A percentile compares a stretch with the other conserved stretches of the same genome.
phyloP scores from a whole-genome alignment of 2,888 invertebrate genomes.

The Diarsia rubi region DNA sequence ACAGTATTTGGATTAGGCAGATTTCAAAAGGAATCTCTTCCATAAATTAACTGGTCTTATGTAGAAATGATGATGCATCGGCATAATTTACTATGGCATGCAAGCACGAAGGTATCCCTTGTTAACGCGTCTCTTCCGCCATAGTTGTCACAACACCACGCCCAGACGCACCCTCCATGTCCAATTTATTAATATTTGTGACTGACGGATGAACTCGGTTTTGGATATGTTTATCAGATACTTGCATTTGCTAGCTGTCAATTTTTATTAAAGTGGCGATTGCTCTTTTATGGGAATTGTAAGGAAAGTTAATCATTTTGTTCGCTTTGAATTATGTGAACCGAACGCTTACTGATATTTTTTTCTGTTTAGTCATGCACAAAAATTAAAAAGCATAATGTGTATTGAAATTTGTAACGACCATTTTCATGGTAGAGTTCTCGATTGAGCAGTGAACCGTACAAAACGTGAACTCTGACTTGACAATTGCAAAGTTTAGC shows the following conservation, averaged over 20 bases:
- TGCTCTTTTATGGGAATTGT: slow-evolving; percentile 34
- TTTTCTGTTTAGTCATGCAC: background rate
- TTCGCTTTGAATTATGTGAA: background rate
- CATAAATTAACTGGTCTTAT: slow-evolving; percentile 9
- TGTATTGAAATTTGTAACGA: background rate
- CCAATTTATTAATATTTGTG: slow-evolving; percentile 75
- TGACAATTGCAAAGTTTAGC: slow-evolving; percentile 37
- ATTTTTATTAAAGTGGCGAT: slow-evolving; percentile 67
- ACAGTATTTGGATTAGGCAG: background rate
- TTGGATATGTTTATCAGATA: slow-evolving; percentile 65
- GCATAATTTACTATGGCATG: slow-evolving; percentile 41
- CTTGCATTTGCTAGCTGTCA: slow-evolving; percentile 69
- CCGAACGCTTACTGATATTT: background rate
- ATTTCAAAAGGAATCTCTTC: background rate
- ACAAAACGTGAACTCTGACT: slow-evolving; percentile 9
- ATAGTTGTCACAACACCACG: slow-evolving; percentile 87
- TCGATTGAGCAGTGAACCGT: slow-evolving; percentile 12
- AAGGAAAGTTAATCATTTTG: background rate
- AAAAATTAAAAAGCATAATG: background rate
- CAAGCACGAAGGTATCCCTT: slow-evolving; percentile 64
- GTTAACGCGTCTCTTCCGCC: slow-evolving; percentile 84
- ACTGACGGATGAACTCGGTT: slow-evolving; percentile 77
- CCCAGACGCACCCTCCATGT: slow-evolving; percentile 77
- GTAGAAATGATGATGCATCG: slow-evolving; percentile 26
- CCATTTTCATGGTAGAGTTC: background rate